These are phyloP conservation scores for Phodopus roborovskii DNA, from an alignment of 2,113 vertebrate species.

Conservation along the genomic window DNA sequence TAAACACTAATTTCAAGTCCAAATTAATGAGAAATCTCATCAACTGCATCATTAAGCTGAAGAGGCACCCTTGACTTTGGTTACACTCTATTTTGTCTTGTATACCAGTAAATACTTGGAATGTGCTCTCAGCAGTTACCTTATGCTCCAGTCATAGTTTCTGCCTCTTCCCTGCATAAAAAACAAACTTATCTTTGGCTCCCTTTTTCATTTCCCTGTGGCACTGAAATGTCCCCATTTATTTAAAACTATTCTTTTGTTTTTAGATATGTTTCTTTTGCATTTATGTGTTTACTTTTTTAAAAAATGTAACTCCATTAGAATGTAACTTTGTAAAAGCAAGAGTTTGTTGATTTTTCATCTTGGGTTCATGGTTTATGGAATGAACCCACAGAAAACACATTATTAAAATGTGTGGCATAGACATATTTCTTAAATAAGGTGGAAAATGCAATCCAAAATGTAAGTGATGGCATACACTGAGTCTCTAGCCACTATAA, in stretches of 20 bases:
- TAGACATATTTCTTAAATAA: neutral
- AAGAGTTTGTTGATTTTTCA: neutral
- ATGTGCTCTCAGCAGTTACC: neutral
- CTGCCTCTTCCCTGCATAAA: neutral
- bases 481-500: neutral
- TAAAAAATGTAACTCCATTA: neutral
- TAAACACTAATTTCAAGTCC: neutral
- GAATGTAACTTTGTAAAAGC: neutral
- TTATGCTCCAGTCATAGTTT: neutral
- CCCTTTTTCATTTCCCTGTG: neutral
- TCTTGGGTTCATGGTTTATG: neutral
- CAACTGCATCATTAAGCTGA: neutral
- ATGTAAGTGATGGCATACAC: neutral
- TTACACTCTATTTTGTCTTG: neutral
- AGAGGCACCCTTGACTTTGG: neutral
- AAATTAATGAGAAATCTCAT: constrained; percentile 16
- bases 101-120: neutral
- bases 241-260: neutral
- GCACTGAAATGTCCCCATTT: neutral
- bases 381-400: neutral
- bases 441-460: neutral
- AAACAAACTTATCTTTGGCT: neutral
- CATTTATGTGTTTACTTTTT: neutral
- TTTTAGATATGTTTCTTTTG: neutral
- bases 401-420: neutral